Evolutionary conservation across 2,888 invertebrate genomes (phyloP).

Genomic region (Bellardia pandia): DNA sequence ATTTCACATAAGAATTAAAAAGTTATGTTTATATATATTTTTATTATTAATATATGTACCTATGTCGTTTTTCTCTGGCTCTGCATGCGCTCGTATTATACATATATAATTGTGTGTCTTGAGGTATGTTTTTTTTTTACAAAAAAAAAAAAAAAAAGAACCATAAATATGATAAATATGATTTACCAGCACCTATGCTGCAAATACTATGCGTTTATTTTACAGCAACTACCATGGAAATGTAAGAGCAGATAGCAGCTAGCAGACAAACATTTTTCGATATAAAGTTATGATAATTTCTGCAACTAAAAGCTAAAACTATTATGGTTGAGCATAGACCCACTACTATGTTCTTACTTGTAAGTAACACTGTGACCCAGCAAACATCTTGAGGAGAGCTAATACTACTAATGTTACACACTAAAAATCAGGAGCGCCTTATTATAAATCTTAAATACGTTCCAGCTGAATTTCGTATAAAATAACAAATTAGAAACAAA

Average conservation of each 20-base stretch:
- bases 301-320: slow-evolving; percentile 62
- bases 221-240: neutral
- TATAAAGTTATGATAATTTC: slow-evolving; percentile 53
- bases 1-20: slow-evolving; percentile 68
- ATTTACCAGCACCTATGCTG: neutral
- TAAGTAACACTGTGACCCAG: neutral
- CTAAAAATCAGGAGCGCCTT: no score
- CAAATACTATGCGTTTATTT: slow-evolving; percentile 6
- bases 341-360: neutral
- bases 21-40: slow-evolving; percentile 26
- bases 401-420: no score
- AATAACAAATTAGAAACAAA: no score
- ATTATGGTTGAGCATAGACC: neutral
- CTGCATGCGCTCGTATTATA: no score
- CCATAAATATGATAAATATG: no score
- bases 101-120: neutral
- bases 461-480: no score
- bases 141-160: no score
- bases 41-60: neutral
- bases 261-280: slow-evolving; percentile 32
- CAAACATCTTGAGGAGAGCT: neutral
- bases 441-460: no score
- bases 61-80: slow-evolving; percentile 14
- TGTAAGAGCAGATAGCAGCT: neutral
- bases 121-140: neutral